Evolutionary conservation across 2,888 invertebrate genomes (phyloP).

Genomic region (Acanthosoma haemorrhoidale): DNA sequence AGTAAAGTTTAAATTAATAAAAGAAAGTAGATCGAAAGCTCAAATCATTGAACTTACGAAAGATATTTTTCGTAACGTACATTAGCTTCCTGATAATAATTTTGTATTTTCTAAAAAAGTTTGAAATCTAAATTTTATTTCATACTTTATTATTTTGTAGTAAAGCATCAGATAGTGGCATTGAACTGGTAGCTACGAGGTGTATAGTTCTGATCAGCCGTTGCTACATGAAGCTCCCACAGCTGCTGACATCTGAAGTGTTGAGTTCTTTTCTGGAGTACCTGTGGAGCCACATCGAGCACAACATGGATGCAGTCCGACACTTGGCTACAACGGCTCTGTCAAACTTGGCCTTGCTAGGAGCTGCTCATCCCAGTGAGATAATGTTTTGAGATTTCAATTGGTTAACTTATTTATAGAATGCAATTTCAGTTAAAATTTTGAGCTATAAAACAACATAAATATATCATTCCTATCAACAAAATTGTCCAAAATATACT

Average conservation of each 20-base stretch:
- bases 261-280: slow-evolving; percentile 47
- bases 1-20: too few relatives aligned
- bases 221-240: not conserved
- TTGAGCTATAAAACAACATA: too few relatives aligned
- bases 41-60: too few relatives aligned
- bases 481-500: too few relatives aligned
- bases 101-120: too few relatives aligned
- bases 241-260: slow-evolving; percentile 37
- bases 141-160: slow-evolving; percentile 18
- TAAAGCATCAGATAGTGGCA: slow-evolving; percentile 32
- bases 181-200: slow-evolving; percentile 39
- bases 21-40: too few relatives aligned
- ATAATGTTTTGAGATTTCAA: too few relatives aligned
- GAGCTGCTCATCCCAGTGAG: not conserved
- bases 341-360: slow-evolving; percentile 45
- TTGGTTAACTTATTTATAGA: too few relatives aligned
- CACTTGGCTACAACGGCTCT: slow-evolving; percentile 55
- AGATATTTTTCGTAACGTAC: too few relatives aligned
- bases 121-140: not conserved
- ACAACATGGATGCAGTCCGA: slow-evolving; percentile 60
- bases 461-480: too few relatives aligned
- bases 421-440: too few relatives aligned
- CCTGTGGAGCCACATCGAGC: slow-evolving; percentile 57
- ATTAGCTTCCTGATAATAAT: too few relatives aligned
- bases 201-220: slow-evolving; percentile 35